These are phyloP conservation scores for Halichondria panicea DNA, from an alignment of 37 sponge, comb jelly and placozoan genomes.

Conservation along the genomic window DNA sequence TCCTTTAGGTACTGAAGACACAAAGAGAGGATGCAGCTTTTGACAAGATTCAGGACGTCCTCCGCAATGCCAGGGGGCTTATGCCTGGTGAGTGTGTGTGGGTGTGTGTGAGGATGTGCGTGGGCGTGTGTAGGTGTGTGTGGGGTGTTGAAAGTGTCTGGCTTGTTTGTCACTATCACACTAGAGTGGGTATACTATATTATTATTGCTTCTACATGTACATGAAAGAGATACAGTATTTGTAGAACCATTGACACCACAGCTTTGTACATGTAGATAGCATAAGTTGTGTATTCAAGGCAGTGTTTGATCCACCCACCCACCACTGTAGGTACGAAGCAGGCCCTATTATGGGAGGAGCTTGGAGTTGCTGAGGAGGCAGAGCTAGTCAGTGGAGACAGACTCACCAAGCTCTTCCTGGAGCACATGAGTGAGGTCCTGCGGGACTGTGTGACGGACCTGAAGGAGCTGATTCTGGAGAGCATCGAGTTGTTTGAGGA, in stretches of 20 bases:
- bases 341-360: slow-evolving; percentile 27
- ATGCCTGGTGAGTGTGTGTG: slow-evolving; percentile 32
- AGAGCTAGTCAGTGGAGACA: background rate
- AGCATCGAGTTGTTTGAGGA: slow-evolving; percentile 44
- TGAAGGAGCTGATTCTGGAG: slow-evolving; percentile 71
- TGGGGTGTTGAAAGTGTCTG: too few relatives aligned
- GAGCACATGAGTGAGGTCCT: slow-evolving; percentile 49
- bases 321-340: slow-evolving; percentile 24
- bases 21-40: slow-evolving; percentile 11
- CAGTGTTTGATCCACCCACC: background rate
- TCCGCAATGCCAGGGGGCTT: slow-evolving; percentile 4
- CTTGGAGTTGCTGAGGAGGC: slow-evolving; percentile 32
- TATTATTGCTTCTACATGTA: background rate
- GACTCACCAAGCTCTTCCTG: slow-evolving; percentile 35
- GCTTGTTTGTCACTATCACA: too few relatives aligned
- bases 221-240: background rate
- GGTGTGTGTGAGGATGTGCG: background rate
- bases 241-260: background rate
- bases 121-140: background rate
- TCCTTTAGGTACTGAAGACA: slow-evolving; percentile 5
- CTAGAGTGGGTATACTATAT: background rate
- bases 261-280: too few relatives aligned
- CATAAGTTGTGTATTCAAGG: background rate
- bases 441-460: slow-evolving; percentile 38
- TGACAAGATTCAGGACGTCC: slow-evolving; percentile 8